Percentiles rank a stretch among this genome's conserved stretches.
phyloP scores from a whole-genome alignment of 1,140 invertebrate genomes.

The Kradibia gibbosae region DNA sequence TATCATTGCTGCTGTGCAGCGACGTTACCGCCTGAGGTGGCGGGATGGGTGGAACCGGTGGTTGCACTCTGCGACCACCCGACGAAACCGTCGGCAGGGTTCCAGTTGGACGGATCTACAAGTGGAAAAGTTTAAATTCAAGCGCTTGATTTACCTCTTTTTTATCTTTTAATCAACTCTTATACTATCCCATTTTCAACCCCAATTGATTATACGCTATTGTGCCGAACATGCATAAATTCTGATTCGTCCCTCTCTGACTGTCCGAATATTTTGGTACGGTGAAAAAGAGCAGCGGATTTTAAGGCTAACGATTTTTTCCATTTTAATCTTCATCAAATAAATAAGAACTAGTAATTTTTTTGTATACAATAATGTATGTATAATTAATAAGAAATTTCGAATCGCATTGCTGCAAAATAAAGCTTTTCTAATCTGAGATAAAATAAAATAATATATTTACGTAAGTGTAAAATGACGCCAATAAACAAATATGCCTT shows the following conservation, averaged over 20 bases:
- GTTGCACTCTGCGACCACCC: slow-evolving; percentile 63
- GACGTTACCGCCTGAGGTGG: slow-evolving; percentile 77
- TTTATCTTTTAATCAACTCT: not conserved
- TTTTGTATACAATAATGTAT: too few relatives aligned
- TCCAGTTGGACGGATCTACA: slow-evolving; percentile 70
- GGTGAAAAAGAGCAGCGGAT: too few relatives aligned
- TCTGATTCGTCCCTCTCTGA: not conserved
- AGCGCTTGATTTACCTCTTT: not conserved
- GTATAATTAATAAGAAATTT: too few relatives aligned
- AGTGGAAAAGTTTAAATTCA: not conserved
- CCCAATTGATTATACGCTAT: slow-evolving; percentile 12
- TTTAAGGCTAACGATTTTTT: too few relatives aligned
- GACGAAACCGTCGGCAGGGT: slow-evolving; percentile 66
- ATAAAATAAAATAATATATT: too few relatives aligned
- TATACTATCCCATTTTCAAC: slow-evolving; percentile 5
- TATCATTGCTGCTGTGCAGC: slow-evolving; percentile 91
- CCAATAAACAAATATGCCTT: too few relatives aligned
- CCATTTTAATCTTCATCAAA: too few relatives aligned
- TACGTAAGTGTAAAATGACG: too few relatives aligned
- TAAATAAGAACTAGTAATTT: too few relatives aligned
- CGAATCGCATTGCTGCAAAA: too few relatives aligned
- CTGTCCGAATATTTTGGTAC: not conserved
- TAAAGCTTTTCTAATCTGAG: too few relatives aligned
- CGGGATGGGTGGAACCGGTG: slow-evolving; percentile 71
- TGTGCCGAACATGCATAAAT: slow-evolving; percentile 13